A percentile compares a stretch with the other conserved stretches of the same genome.
phyloP scores from a whole-genome alignment of 1,140 invertebrate species.

The Heliothis virescens region DNA sequence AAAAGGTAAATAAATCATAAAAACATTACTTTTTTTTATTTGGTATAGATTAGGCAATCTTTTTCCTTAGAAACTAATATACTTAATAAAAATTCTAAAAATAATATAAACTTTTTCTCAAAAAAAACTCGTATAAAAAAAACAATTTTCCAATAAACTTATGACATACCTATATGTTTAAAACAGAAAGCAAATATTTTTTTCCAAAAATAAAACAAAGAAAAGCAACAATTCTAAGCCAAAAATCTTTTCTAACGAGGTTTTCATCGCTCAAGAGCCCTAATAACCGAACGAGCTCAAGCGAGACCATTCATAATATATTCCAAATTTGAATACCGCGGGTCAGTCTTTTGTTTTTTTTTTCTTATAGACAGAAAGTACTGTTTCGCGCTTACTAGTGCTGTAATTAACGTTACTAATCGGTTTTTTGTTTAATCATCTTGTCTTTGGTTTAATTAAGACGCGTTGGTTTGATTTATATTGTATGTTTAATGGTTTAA shows the following conservation, averaged over 20 bases:
- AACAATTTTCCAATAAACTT: too few relatives aligned
- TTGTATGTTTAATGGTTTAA: neutral
- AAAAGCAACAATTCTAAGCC: neutral
- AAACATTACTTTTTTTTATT: too few relatives aligned
- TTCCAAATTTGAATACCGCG: constrained; percentile 80
- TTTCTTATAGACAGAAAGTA: constrained; percentile 44
- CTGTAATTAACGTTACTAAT: constrained; percentile 33
- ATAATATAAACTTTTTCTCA: too few relatives aligned
- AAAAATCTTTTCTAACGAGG: constrained; percentile 38
- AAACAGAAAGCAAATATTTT: neutral
- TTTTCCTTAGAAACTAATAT: too few relatives aligned
- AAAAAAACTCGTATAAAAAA: too few relatives aligned
- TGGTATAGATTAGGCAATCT: too few relatives aligned
- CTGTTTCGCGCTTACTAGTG: constrained; percentile 39
- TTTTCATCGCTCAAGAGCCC: constrained; percentile 31
- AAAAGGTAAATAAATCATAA: too few relatives aligned
- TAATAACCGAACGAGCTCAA: constrained; percentile 57
- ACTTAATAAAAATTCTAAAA: too few relatives aligned
- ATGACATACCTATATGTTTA: too few relatives aligned
- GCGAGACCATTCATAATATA: constrained; percentile 69
- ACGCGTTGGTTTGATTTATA: constrained; percentile 20
- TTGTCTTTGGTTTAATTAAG: constrained; percentile 39
- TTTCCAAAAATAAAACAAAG: neutral
- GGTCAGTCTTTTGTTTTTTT: constrained; percentile 72
- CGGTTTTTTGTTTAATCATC: constrained; percentile 30